These are phyloP conservation scores for Crotalus tigris DNA, from an alignment of 2,113 vertebrate species.

Conservation along the genomic window DNA sequence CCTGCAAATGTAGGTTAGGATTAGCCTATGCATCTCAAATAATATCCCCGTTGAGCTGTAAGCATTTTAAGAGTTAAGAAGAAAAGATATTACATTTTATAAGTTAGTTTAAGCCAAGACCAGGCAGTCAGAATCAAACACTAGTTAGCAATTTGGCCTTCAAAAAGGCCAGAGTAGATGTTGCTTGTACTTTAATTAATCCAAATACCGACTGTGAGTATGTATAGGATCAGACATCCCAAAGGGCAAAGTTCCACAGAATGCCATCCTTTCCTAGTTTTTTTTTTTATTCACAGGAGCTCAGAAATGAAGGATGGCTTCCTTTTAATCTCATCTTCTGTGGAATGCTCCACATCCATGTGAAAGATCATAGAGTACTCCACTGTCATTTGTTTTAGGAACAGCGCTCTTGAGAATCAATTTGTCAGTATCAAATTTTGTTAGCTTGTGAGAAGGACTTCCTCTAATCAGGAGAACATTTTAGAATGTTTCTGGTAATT, in stretches of 20 bases:
- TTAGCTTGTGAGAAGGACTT: background rate
- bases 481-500: background rate
- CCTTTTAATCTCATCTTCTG: slow-evolving; percentile 19
- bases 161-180: slow-evolving; percentile 7
- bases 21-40: background rate
- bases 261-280: slow-evolving; percentile 7
- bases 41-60: background rate
- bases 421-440: slow-evolving; percentile 20
- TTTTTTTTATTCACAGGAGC: slow-evolving; percentile 10
- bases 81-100: slow-evolving; percentile 1
- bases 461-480: background rate
- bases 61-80: slow-evolving; percentile 20
- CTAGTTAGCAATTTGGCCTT: slow-evolving; percentile 15
- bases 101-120: slow-evolving; percentile 7
- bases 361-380: slow-evolving; percentile 11
- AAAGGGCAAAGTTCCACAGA: slow-evolving; percentile 9
- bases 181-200: slow-evolving; percentile 35
- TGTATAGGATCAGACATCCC: slow-evolving; percentile 11
- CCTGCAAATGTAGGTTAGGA: background rate
- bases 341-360: slow-evolving; percentile 5
- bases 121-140: slow-evolving; percentile 13
- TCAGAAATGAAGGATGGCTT: slow-evolving; percentile 8
- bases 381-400: slow-evolving; percentile 9
- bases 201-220: slow-evolving; percentile 32
- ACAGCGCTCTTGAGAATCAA: background rate